Percentiles rank a stretch among this genome's conserved stretches.
Conservation (phyloP, 2,888 invertebrate species). For the Drosophila subquinaria region DNA sequence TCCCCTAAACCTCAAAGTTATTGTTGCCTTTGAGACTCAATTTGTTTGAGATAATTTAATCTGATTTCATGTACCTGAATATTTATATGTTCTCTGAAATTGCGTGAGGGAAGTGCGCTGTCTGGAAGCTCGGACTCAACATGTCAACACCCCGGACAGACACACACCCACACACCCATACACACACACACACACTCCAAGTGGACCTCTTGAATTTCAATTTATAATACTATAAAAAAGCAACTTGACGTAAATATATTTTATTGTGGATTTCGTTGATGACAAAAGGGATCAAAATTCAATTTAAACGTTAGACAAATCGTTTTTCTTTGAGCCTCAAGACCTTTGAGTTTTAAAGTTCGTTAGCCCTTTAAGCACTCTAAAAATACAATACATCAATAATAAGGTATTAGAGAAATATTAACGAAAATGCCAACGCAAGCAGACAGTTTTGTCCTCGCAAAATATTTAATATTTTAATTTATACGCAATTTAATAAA, state of each 20-base stretch:
- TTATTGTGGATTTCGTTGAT: slow-evolving; percentile 29
- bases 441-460: slow-evolving; percentile 63
- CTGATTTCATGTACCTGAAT: slow-evolving; percentile 80
- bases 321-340: slow-evolving; percentile 44
- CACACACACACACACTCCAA: slow-evolving; percentile 9
- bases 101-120: slow-evolving; percentile 9
- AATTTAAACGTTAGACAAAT: slow-evolving; percentile 83
- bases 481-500: slow-evolving; percentile 83
- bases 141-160: slow-evolving; percentile 52
- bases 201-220: slow-evolving; percentile 38
- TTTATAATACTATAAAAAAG: slow-evolving; percentile 30
- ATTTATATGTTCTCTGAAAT: slow-evolving; percentile 56
- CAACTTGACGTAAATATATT: slow-evolving; percentile 43
- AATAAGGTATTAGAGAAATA: slow-evolving; percentile 5
- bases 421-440: slow-evolving; percentile 50
- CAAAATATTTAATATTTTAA: slow-evolving; percentile 82
- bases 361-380: slow-evolving; percentile 48
- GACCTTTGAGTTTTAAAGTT: slow-evolving; percentile 37
- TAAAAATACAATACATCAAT: slow-evolving; percentile 2
- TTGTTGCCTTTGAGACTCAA: slow-evolving; percentile 69
- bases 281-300: slow-evolving; percentile 83
- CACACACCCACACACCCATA: slow-evolving; percentile 3
- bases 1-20: slow-evolving; percentile 29
- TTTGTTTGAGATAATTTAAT: slow-evolving; percentile 81
- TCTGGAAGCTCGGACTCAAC: slow-evolving; percentile 36